Conservation (phyloP, 2,888 invertebrate species). For the Hyposoter didymator region DNA sequence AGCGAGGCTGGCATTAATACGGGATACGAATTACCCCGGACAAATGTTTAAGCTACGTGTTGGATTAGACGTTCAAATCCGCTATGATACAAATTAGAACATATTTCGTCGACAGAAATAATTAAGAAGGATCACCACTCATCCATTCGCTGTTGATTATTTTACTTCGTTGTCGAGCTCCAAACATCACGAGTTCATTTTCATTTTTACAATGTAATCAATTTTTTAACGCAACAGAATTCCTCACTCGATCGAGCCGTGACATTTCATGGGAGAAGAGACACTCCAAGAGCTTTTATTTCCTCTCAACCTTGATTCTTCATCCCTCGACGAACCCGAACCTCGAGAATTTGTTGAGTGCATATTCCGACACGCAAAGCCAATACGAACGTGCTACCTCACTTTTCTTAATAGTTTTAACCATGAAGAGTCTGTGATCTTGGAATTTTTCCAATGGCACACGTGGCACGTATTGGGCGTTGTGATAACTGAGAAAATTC, state of each 20-base stretch:
- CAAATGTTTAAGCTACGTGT: slow-evolving; percentile 32
- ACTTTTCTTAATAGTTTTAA: background rate
- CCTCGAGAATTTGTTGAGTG: slow-evolving; percentile 16
- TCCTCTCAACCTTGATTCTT: slow-evolving; percentile 27
- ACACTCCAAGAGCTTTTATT: slow-evolving; percentile 8
- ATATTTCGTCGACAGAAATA: slow-evolving; percentile 2
- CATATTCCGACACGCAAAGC: background rate
- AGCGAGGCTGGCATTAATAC: slow-evolving; percentile 42
- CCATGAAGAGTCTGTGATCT: background rate
- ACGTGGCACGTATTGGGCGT: background rate
- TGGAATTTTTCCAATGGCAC: background rate
- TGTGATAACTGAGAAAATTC: background rate
- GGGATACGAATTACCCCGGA: slow-evolving; percentile 30
- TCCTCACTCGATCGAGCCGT: slow-evolving; percentile 11
- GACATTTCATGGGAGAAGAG: slow-evolving; percentile 12
- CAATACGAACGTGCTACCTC: background rate
- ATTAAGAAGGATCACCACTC: background rate
- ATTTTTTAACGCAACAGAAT: no score
- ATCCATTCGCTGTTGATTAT: background rate
- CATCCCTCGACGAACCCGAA: background rate
- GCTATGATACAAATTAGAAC: slow-evolving; percentile 10
- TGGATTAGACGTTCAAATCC: slow-evolving; percentile 30
- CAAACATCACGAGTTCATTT: no score
- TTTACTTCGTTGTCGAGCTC: background rate
- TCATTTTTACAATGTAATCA: no score